phyloP scores from a whole-genome alignment of 92 coral and sea anemone species.

The Montipora capitata region DNA sequence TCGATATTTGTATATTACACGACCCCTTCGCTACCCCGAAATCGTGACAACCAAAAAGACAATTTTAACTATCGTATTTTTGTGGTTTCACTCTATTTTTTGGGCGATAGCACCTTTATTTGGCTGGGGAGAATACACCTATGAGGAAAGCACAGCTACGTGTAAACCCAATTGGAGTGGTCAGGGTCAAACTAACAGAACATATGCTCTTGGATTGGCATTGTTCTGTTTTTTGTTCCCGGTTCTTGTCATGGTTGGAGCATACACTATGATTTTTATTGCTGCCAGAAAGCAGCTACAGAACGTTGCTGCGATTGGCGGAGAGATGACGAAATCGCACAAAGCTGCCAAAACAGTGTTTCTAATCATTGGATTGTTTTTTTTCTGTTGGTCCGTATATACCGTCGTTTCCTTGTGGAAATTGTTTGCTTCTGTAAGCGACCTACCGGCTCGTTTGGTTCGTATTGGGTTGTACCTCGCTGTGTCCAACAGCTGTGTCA shows the following conservation, averaged over 20 bases:
- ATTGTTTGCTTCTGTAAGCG: conserved; percentile 38
- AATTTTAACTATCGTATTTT: background rate
- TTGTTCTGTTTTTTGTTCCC: conserved; percentile 48
- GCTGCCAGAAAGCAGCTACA: conserved; percentile 33
- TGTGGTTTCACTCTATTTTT: conserved; percentile 52
- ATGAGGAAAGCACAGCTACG: conserved; percentile 44
- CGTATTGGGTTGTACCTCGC: conserved; percentile 61
- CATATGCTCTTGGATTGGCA: conserved; percentile 49
- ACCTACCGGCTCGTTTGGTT: conserved; percentile 54
- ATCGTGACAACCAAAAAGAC: conserved; percentile 38
- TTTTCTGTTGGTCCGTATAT: conserved; percentile 58
- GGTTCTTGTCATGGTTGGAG: conserved; percentile 38
- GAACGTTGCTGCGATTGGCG: background rate
- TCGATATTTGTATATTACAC: conserved; percentile 50
- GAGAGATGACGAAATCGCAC: conserved; percentile 7
- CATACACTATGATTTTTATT: conserved; percentile 43
- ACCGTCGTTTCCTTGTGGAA: conserved; percentile 56
- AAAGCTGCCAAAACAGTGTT: conserved; percentile 49
- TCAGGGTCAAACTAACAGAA: conserved; percentile 23
- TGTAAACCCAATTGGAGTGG: conserved; percentile 61
- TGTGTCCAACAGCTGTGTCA: conserved; percentile 57
- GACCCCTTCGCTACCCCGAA: conserved; percentile 39
- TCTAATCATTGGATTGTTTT: conserved; percentile 55
- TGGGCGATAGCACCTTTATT: conserved; percentile 60
- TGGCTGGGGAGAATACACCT: conserved; percentile 47